phyloP scores from a whole-genome alignment of 2,113 vertebrate species.

The Geothlypis trichas region DNA sequence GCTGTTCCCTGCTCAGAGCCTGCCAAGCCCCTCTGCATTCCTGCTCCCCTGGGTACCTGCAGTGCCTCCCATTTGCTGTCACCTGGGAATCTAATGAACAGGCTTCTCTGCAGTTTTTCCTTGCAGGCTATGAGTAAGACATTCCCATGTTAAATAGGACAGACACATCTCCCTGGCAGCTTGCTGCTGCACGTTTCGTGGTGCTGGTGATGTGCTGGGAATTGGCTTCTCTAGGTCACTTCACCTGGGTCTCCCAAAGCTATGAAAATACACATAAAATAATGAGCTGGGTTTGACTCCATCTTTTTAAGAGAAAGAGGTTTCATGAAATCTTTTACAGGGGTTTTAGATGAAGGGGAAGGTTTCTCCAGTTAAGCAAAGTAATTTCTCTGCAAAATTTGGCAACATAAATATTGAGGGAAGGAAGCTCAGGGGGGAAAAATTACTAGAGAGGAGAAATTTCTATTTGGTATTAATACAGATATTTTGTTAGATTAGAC shows the following conservation, averaged over 20 bases:
- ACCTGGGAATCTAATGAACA: neutral
- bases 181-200: neutral
- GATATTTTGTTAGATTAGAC: neutral
- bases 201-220: neutral
- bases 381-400: neutral
- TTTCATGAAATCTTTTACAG: neutral
- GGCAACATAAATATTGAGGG: neutral
- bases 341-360: neutral
- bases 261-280: neutral
- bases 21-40: neutral
- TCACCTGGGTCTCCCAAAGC: neutral
- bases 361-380: neutral
- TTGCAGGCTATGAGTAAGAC: slow-evolving; percentile 36
- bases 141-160: neutral
- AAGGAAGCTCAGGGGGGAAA: neutral
- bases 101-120: neutral
- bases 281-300: neutral
- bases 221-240: neutral
- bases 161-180: neutral
- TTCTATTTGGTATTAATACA: fast-evolving
- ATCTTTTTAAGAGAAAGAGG: neutral
- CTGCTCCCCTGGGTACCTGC: neutral
- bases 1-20: neutral
- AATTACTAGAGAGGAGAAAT: neutral
- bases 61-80: neutral